These are phyloP conservation scores for Sarcophilus harrisii DNA, from an alignment of 2,797 vertebrate genomes.

Conservation along the genomic window DNA sequence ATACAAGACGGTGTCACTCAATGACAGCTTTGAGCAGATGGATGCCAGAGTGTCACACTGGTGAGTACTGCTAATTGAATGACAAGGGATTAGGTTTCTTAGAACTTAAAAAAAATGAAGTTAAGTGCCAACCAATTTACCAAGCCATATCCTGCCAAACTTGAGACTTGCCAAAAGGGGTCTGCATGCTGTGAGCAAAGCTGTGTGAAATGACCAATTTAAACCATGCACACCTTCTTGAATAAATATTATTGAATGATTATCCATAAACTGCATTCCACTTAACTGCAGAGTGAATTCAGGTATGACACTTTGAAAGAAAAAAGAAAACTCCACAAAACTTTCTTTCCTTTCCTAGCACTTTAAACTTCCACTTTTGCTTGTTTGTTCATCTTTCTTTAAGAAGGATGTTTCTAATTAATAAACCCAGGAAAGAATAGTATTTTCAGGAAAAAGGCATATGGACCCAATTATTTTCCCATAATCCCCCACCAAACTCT, in stretches of 20 bases:
- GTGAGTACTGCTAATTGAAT: slow-evolving; percentile 80
- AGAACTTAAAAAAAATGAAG: slow-evolving; percentile 67
- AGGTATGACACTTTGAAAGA: background rate
- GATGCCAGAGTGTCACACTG: slow-evolving; percentile 69
- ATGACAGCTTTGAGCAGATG: slow-evolving; percentile 82
- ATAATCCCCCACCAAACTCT: background rate
- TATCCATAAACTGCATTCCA: slow-evolving; percentile 29
- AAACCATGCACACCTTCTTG: slow-evolving; percentile 43
- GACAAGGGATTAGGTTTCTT: slow-evolving; percentile 75
- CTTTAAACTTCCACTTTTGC: background rate
- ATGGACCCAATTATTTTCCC: background rate
- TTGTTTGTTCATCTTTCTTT: slow-evolving; percentile 10
- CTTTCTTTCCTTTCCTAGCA: background rate
- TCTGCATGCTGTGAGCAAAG: slow-evolving; percentile 63
- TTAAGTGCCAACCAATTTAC: slow-evolving; percentile 74
- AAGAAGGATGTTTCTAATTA: slow-evolving; percentile 24
- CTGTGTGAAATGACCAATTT: slow-evolving; percentile 34
- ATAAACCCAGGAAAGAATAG: background rate
- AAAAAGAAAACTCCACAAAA: background rate
- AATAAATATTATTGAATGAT: slow-evolving; percentile 41
- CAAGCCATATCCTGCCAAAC: slow-evolving; percentile 66
- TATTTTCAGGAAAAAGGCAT: slow-evolving; percentile 27
- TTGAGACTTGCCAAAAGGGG: slow-evolving; percentile 70
- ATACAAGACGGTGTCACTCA: slow-evolving; percentile 77
- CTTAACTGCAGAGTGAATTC: background rate